Evolutionary conservation across 1,140 invertebrate genomes (phyloP), one percentile per base, ranked within the genome.

Genomic region (Ceratina calcarata): DNA sequence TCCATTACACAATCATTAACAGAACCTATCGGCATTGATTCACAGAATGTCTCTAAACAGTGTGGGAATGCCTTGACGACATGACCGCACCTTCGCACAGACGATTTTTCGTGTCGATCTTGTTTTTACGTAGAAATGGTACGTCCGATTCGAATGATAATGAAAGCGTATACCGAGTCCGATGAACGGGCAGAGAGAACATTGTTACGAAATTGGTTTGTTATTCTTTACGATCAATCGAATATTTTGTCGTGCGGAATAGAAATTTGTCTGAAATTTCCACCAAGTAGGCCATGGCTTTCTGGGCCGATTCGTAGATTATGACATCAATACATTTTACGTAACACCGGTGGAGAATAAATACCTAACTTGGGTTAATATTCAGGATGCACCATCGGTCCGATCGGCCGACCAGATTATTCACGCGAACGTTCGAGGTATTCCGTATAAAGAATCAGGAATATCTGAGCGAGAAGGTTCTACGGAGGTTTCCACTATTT

Each of bases 251-350:
- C 1, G 76, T 49, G 18, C 2, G 32, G 76, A 78, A 78, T 72
- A 78, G 76, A 78, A 78, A 78, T 78, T 78, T 78, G 60, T 22
- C 76, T 78, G 76, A 78, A 72, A 78, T 78, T 78, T 78, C 55
- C 53, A 78, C 22, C 76, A 78, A 78, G 76, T 78, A 78, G 76
- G 76, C 76, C 76, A 78, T 78, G 76, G 76, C 69, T 78, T 72
- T 78, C 45, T 65, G 51, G 76, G 60, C 57, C 60, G 60, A 72
- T 78, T 60, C 24, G 58, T 78, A 27, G 68, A 78, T 78, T 78
- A 78, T 72, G 76, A 78, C 68, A 78, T 72, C 76, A 57, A 78
- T 78, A 78, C 68, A n/a, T 62, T 78, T 78, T 78, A 57, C 76
- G 76, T 72, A 78, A 78, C 69, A 55, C 4, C 15, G 22, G 13